Percentiles rank a stretch among this genome's conserved stretches.
phyloP scores from a whole-genome alignment of 2,888 invertebrate species.

The Dryadula phaetusa region DNA sequence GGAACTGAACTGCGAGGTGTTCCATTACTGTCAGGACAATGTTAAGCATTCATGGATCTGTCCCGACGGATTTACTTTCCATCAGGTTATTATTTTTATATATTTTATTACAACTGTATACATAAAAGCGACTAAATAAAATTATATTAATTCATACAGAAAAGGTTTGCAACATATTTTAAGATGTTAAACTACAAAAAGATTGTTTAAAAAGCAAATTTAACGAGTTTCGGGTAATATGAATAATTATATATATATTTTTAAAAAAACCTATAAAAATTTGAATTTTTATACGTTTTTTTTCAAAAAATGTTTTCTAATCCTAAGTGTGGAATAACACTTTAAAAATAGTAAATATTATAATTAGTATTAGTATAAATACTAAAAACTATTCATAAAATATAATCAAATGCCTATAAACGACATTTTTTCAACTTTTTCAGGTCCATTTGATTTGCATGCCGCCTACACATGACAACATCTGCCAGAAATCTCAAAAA shows the following conservation, averaged over 20 bases:
- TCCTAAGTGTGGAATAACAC: no score
- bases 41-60: slow-evolving; percentile 97
- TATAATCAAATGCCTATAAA: neutral
- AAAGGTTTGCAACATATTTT: no score
- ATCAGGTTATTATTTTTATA: slow-evolving; percentile 84
- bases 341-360: no score
- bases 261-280: no score
- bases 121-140: neutral
- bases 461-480: slow-evolving; percentile 95
- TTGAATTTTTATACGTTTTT: no score
- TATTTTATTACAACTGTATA: neutral
- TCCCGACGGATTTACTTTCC: slow-evolving; percentile 95
- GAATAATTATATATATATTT: no score
- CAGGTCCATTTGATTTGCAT: slow-evolving; percentile 97
- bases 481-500: slow-evolving; percentile 94
- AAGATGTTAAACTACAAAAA: no score
- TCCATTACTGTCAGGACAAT: slow-evolving; percentile 96
- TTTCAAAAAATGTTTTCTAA: no score
- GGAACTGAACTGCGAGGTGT: slow-evolving; percentile 94
- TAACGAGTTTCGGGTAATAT: no score
- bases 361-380: no score
- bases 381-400: neutral
- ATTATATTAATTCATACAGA: neutral
- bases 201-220: no score
- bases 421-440: neutral